Percentiles rank a stretch among this genome's conserved stretches.
These are phyloP conservation scores for Chelon auratus DNA, from an alignment of 2,797 vertebrate genomes.

Conservation along the genomic window DNA sequence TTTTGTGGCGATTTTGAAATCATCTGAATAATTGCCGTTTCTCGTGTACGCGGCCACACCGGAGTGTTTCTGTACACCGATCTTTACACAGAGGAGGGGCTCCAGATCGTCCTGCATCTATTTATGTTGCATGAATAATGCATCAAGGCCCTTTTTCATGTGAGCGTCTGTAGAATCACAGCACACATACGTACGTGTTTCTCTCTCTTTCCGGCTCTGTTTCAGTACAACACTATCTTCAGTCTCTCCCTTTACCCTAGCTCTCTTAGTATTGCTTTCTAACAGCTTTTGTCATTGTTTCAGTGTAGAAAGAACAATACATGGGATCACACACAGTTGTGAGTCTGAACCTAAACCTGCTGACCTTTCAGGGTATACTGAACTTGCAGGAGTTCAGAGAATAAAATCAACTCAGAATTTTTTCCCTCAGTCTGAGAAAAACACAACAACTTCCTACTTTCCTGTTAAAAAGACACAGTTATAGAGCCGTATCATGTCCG, in stretches of 20 bases:
- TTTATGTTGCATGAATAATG: constrained; percentile 59
- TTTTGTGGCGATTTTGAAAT: constrained; percentile 23
- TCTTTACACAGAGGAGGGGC: constrained; percentile 14
- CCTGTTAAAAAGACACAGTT: no score
- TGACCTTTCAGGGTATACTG: constrained; percentile 22
- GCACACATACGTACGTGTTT: constrained; percentile 1
- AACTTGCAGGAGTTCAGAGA: constrained; percentile 20
- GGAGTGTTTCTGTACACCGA: constrained; percentile 20
- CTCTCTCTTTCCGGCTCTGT: neutral
- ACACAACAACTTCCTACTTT: no score
- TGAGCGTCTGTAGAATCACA: constrained; percentile 20
- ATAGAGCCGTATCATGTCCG: no score
- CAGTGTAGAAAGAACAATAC: neutral
- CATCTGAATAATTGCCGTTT: constrained; percentile 50
- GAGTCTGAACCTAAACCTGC: constrained; percentile 7
- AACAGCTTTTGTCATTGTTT: constrained; percentile 1
- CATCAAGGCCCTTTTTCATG: constrained; percentile 45
- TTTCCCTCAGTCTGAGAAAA: no score
- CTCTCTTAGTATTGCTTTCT: neutral
- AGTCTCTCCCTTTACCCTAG: neutral
- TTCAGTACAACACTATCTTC: constrained; percentile 18
- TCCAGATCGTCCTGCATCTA: constrained; percentile 32
- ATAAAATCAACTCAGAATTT: no score
- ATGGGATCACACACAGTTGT: neutral
- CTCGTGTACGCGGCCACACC: constrained; percentile 25